phyloP scores from a whole-genome alignment of 2,113 vertebrate species.

The Paratilapia polleni region DNA sequence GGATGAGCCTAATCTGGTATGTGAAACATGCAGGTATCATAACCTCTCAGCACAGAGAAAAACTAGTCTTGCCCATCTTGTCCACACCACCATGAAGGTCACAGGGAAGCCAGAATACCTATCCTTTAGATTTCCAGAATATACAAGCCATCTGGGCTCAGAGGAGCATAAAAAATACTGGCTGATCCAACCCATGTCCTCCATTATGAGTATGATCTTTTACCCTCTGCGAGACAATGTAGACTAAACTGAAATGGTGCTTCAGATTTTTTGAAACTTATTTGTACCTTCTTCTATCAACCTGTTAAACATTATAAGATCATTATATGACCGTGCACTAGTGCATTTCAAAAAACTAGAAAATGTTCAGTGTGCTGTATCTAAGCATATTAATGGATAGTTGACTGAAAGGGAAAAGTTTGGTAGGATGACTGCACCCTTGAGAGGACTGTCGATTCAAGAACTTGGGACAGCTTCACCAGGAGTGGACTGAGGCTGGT shows the following conservation, averaged over 20 bases:
- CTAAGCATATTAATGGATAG: not conserved
- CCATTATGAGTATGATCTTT: not conserved
- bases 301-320: not conserved
- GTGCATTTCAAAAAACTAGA: not conserved
- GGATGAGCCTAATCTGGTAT: not conserved
- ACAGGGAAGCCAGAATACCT: not conserved
- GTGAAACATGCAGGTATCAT: not conserved
- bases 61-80: not conserved
- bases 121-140: not conserved
- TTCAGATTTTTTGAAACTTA: not conserved
- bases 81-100: not conserved
- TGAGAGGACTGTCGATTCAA: not conserved
- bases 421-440: too few relatives aligned
- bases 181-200: not conserved
- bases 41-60: conserved; percentile 3
- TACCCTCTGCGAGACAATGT: not conserved
- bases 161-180: not conserved
- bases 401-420: not conserved
- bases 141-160: not conserved
- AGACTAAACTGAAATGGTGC: not conserved
- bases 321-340: not conserved
- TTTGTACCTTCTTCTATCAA: not conserved
- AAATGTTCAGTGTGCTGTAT: too few relatives aligned
- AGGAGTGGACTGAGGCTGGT: not conserved
- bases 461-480: rapidly evolving